Evolutionary conservation across 2,888 invertebrate species (phyloP), one percentile per base, ranked within the genome.

Genomic region (Chydorus sphaericus): DNA sequence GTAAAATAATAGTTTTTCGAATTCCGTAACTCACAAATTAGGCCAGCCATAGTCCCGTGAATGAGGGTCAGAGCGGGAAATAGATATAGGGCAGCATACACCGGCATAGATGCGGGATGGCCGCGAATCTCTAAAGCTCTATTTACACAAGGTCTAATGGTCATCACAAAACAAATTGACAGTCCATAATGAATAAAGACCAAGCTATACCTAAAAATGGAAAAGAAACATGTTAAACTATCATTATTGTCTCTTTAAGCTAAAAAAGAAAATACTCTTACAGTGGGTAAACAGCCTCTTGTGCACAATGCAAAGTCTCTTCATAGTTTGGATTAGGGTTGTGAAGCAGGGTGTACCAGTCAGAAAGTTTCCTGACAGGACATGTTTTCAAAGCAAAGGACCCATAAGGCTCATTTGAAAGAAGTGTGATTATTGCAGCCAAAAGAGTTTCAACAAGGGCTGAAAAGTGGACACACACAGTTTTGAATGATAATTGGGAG

Each of bases 211-310:
- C 93, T 93, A 73, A 37, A 75, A 73, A 58, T 48, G 51, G 56
- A 60, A 59, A 57, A 31, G 31, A 20, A 56, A 38, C 33, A 30
- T 48, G 14, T 28, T n/a, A 55, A 52, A 36, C 28, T 33, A 14
- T 50, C 4, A 23, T 2, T 33, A 33, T 11, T 11, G n/a, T 33
- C n/a, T 33, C n/a, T 10, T 33, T 33, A 33, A 33, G 20, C 20
- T 48, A 5, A 48, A n/a, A n/a, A 2, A 20, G 18, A n/a, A 48
- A n/a, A 14, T 30, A n/a, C 28, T 51, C n/a, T n/a, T 77, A 96
- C 90, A 97, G 72, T 48, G 97, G 97, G 75, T 92, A 97, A 0
- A 96, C 94, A 57, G 94, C 92, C 73, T 98, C 97, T 67, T 97
- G 93, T 0, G 96, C 93, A 70, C 97, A 98, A 70, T 92, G 84